Evolutionary conservation across 1,140 invertebrate genomes (phyloP), one percentile per base, ranked within the genome.

Genomic region (Bradynema listronoti): DNA sequence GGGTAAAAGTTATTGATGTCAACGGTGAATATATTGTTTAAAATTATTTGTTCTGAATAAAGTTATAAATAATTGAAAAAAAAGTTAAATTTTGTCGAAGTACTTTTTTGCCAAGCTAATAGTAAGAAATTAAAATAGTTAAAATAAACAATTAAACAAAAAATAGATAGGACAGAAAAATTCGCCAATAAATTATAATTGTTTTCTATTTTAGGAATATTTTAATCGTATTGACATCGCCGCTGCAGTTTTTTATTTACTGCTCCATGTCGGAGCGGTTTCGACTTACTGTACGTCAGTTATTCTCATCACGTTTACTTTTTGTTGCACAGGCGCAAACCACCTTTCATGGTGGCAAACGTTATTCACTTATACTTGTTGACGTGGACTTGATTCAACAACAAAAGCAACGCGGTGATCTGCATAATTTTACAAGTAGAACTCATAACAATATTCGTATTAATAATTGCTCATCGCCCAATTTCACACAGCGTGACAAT

Each of bases 221-320:
- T 80, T 88, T 89, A 78, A 88, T 94, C 62, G 87, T 90, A 42
- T 82, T 90, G 5, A 88, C 87, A 19, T 93, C 92, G 79, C 90
- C 90, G 0, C 86, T 92, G 55, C 91, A 93, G 79, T 94, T 94
- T 73, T 89, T 88, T 51, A 92, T 94, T 58, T 94, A 93, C 75
- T 92, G 89, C 77, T 89, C 89, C 4, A 93, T 93, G 90, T 89
- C 87, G 25, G 71, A 73, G 56, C 72, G 65, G 54, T 71, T 74
- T 25, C 4, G 47, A n/a, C 19, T 50, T 4, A 50, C 47, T 19
- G 69, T 73, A 9, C 54, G 73, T 6, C 71, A 73, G 56, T 45
- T 73, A 27, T 73, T 73, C 56, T 69, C 69, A 33, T 73, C 71
- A 9, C 41, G 60, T 16, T 46, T 71, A 19, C 54, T 73, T 14